Base-by-base conservation (phyloP, 35 echinoderm and acorn worm genomes). In the Holothuria glaberrima region DNA sequence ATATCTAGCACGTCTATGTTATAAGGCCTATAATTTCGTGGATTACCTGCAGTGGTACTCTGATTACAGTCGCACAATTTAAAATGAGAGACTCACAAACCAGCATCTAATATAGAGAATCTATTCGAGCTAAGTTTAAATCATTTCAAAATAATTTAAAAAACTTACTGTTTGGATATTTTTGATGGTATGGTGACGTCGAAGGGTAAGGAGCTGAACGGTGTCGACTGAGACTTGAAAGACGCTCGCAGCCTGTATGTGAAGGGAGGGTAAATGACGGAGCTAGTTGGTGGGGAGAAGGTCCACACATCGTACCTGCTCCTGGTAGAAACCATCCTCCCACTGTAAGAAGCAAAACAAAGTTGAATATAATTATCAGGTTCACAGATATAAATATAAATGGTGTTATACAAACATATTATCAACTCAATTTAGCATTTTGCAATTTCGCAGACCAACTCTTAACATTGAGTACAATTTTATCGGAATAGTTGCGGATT, bases 301-400 rank as follows among this genome's bases (percentile, higher is more conserved):
- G 80, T 30, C 54, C 52, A 32, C 80, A 84, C 80, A 84, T 84
- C 16, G 80, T 32, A 38, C 59, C 58, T 18, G 52, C 59, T 58
- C 80, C 80, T 12, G 80, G 80, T 12, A 84, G 54, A 63, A 84
- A 84, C 80, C 80, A 84, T 28, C 80, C 80, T 18, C 80, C 80
- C 12, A 84, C 80, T 84, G 80, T 33, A 48, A 25, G 34, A 19
- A 46, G 20, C 6, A 78, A 20, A 78, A 78, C 9, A 69, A 9
- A 48, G 7, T 10, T 78, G 19, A 78, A 6, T 25, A 24, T 13
- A 18, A 69, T 4, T 10, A 69, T 1, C 24, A 69, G 0, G 25
- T 69, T 69, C 0, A 13, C 1, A 29, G 5, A 18, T 12, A 9
- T 41, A 41, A 10, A 29, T n/a, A 33, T 9, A 24, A 29, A 17